Conservation (phyloP, 2,113 vertebrate genomes). For the Scophthalmus maximus region DNA sequence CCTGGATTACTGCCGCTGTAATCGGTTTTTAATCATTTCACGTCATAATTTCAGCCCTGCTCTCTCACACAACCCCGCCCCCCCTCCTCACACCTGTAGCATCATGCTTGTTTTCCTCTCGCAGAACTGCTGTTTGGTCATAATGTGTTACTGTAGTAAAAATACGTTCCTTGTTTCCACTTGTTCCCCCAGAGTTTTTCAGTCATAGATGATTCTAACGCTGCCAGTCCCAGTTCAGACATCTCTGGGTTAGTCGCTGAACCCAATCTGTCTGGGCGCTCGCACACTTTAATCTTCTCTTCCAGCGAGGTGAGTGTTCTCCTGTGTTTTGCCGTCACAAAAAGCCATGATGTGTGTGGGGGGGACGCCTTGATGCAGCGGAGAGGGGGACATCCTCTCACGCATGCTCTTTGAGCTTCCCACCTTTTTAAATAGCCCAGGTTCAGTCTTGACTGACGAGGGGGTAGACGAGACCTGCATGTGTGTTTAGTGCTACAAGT, state of each 20-base stretch:
- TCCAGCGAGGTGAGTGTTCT: slow-evolving; percentile 93
- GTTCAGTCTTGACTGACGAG: slow-evolving; percentile 52
- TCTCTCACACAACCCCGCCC: not conserved
- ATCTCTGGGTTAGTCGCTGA: slow-evolving; percentile 93
- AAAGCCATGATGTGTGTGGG: no score
- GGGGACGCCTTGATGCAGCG: slow-evolving; percentile 62
- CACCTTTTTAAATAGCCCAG: slow-evolving; percentile 44
- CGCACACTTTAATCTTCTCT: slow-evolving; percentile 95
- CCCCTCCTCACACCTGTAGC: not conserved
- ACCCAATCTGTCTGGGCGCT: slow-evolving; percentile 93
- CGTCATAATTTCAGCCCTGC: not conserved
- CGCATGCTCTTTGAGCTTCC: slow-evolving; percentile 73
- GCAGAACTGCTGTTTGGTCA: slow-evolving; percentile 50
- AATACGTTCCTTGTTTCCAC: slow-evolving; percentile 89
- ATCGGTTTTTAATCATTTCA: slow-evolving; percentile 25
- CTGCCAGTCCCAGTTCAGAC: slow-evolving; percentile 89
- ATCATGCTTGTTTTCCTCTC: slow-evolving; percentile 41
- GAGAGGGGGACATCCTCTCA: slow-evolving; percentile 73
- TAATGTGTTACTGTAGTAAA: slow-evolving; percentile 82
- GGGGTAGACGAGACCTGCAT: slow-evolving; percentile 63
- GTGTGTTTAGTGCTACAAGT: slow-evolving; percentile 46
- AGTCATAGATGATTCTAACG: slow-evolving; percentile 93
- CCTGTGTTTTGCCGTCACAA: slow-evolving; percentile 70
- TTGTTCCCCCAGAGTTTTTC: slow-evolving; percentile 95
- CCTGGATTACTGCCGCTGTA: slow-evolving; percentile 15